Evolutionary conservation across 2,113 vertebrate genomes (phyloP), one percentile per base, ranked within the genome.

Genomic region (Noturus placidus): DNA sequence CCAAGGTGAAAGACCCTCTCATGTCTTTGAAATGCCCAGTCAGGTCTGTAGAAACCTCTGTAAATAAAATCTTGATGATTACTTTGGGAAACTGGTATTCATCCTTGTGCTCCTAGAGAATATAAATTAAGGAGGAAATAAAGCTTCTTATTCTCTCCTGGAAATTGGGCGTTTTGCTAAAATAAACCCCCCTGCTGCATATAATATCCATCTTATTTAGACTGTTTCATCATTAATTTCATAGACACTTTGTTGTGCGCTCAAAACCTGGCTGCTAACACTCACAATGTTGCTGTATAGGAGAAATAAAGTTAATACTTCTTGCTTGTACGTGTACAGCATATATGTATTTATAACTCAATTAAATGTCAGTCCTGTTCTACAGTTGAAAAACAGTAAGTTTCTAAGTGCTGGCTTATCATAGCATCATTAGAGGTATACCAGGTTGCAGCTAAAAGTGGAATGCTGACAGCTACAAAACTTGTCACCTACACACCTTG

Each of bases 51-150:
- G 57, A 50, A 42, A 50, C 15, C 38, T 30, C 15, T 87, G 87
- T 52, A 90, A 91, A 91, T 90, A 88, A 87, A 86, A 90, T 90
- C 91, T 91, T 76, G 88, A 92, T 91, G 88, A 88, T 82, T 88
- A 88, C 72, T 83, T 86, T 85, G 76, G 82, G 77, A 91, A 91
- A 87, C 89, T 89, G 72, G 90, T 33, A 80, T 59, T 81, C 20
- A 42, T 61, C 33, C 56, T 42, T 59, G 19, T 57, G 17, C 54
- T 59, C 59, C 25, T 35, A 79, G 17, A 79, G 30, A 59, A 25
- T 81, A 38, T 56, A 79, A 79, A 77, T 77, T 52, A 57, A 52
- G 27, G 59, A 81, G 9, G 65, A 87, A 89, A 57, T 86, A 88
- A 79, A 90, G 87, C 91, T 91, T 63, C 19, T 61, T 38, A 27